Conservation (phyloP, 2,888 invertebrate species). For the Limnephilus rhombicus region DNA sequence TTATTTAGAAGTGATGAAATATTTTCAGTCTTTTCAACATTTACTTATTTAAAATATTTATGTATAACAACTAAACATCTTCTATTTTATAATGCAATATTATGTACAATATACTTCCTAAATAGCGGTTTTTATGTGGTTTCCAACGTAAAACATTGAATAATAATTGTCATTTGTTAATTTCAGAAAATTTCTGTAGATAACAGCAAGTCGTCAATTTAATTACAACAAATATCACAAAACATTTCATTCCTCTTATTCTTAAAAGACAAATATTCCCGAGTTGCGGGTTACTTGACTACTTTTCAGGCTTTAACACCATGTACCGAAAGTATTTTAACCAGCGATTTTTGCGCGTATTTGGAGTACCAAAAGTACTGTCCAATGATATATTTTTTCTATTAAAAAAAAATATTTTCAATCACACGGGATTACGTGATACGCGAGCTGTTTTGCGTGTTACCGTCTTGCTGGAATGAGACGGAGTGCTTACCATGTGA, state of each 20-base stretch:
- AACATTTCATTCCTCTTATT: neutral
- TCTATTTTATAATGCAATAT: neutral
- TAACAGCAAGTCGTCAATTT: neutral
- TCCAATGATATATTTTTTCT: too few relatives aligned
- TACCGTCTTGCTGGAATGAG: too few relatives aligned
- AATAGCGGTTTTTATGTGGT: neutral
- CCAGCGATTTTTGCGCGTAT: too few relatives aligned
- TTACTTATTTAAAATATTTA: neutral
- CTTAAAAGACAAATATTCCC: neutral
- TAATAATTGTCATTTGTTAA: neutral
- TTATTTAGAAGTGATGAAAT: neutral
- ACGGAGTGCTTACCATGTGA: too few relatives aligned
- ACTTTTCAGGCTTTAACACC: neutral
- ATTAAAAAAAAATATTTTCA: too few relatives aligned
- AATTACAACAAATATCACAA: conserved; percentile 1
- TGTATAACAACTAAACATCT: neutral
- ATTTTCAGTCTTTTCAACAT: neutral
- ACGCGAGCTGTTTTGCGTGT: too few relatives aligned
- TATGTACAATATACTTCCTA: neutral
- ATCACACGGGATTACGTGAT: too few relatives aligned
- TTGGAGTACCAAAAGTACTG: too few relatives aligned
- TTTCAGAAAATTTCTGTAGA: neutral
- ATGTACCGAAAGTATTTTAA: too few relatives aligned
- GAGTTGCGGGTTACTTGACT: neutral
- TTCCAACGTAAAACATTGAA: neutral